Conservation (phyloP, 2,888 invertebrate species). For the Pterostichus madidus region DNA sequence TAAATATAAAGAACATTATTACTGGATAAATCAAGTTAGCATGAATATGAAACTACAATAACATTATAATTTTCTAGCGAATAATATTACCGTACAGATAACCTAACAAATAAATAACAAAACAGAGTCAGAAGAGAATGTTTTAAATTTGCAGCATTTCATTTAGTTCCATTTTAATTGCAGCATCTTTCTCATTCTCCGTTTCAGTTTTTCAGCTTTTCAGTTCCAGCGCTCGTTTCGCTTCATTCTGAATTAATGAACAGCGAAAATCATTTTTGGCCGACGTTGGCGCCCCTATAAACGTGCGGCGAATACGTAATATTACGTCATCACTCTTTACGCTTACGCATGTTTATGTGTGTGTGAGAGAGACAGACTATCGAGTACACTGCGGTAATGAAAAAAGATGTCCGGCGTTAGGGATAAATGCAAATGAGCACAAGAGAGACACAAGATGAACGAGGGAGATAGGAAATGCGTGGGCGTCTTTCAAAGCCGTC, state of each 20-base stretch:
- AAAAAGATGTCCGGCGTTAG: constrained; percentile 40
- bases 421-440: constrained; percentile 45
- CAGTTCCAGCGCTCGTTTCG: constrained; percentile 23
- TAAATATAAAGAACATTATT: too few relatives aligned
- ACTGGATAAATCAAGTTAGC: not conserved
- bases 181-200: constrained; percentile 20
- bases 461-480: constrained; percentile 3
- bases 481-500: constrained; percentile 37
- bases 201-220: constrained; percentile 6
- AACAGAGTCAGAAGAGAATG: not conserved
- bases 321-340: constrained; percentile 32
- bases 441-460: not conserved
- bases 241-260: constrained; percentile 57
- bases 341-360: constrained; percentile 31
- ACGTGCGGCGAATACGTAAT: constrained; percentile 46
- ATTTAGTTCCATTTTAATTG: constrained; percentile 13
- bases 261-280: constrained; percentile 56
- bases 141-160: constrained; percentile 4
- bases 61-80: not conserved
- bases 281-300: constrained; percentile 27
- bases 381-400: constrained; percentile 21
- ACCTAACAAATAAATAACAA: not conserved
- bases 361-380: constrained; percentile 18
- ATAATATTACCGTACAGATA: not conserved
- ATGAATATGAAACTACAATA: not conserved